Conservation (phyloP, 2,888 invertebrate genomes). For the Hoplodrina ambigua region DNA sequence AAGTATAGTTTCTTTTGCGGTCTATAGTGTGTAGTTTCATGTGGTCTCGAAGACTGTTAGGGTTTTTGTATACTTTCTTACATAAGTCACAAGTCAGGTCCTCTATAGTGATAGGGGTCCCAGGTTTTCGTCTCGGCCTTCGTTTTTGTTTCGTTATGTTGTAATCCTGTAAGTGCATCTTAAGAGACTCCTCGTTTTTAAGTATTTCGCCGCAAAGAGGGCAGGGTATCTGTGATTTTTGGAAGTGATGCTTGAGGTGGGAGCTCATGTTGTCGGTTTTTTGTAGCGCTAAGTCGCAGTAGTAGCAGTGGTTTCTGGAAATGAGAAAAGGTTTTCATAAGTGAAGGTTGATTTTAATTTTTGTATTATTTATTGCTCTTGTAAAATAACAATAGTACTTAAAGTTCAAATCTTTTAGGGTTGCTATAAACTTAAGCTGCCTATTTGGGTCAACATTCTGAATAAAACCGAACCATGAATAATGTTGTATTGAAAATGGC, state of each 20-base stretch:
- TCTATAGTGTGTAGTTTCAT: constrained; percentile 90
- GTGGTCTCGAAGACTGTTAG: constrained; percentile 84
- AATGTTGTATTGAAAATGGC: no score
- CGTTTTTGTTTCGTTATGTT: constrained; percentile 73
- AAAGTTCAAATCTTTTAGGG: no score
- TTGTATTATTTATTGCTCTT: no score
- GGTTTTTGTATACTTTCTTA: constrained; percentile 83
- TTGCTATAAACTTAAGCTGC: no score
- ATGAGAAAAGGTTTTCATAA: neutral
- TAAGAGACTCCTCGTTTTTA: constrained; percentile 75
- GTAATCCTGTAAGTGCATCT: constrained; percentile 76
- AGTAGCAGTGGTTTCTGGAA: constrained; percentile 76
- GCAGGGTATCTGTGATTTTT: constrained; percentile 75
- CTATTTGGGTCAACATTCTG: no score
- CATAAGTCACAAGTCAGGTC: constrained; percentile 83
- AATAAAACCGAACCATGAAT: no score
- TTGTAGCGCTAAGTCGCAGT: constrained; percentile 72
- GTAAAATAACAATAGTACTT: no score
- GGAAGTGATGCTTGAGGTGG: constrained; percentile 76
- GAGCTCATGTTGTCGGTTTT: constrained; percentile 62
- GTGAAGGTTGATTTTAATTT: neutral
- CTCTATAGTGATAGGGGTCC: constrained; percentile 80
- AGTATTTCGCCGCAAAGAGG: constrained; percentile 81
- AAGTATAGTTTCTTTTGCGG: constrained; percentile 83
- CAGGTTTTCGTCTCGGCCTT: constrained; percentile 79